Conservation (phyloP, 2,797 vertebrate genomes). For the Manis javanica region DNA sequence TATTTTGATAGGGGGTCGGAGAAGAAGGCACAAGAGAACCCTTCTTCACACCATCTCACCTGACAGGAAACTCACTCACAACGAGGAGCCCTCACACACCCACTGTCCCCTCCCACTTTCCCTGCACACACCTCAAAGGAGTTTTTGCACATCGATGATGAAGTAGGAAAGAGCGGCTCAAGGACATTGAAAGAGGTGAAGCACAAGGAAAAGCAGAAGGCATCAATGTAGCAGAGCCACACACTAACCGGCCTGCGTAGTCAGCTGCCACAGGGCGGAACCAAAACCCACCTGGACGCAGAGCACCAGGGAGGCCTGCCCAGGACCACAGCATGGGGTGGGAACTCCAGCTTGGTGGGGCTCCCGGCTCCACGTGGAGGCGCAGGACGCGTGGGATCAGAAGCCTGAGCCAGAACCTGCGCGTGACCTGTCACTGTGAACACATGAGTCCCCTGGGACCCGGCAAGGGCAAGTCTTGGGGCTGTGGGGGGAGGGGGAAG, state of each 20-base stretch:
- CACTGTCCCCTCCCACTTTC: rapidly evolving
- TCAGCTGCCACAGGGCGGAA: neutral
- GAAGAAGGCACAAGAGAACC: rapidly evolving
- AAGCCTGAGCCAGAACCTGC: neutral
- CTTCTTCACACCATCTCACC: neutral
- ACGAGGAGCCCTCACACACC: neutral
- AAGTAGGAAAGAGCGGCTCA: neutral
- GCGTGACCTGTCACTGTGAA: neutral
- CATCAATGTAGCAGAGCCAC: neutral
- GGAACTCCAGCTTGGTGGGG: rapidly evolving
- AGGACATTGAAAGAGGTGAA: neutral
- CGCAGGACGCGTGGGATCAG: neutral
- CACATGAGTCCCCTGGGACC: neutral
- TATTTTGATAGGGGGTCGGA: rapidly evolving
- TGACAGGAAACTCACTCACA: neutral
- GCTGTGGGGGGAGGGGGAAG: rapidly evolving
- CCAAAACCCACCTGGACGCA: neutral
- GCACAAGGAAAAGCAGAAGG: neutral
- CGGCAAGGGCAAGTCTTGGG: neutral
- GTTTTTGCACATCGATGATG: neutral
- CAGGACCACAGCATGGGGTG: neutral
- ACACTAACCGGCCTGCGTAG: no score
- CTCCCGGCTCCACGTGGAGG: neutral
- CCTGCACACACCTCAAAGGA: neutral
- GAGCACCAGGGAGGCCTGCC: neutral